Evolutionary conservation across 37 sponge, comb jelly and placozoan genomes (phyloP).

Genomic region (Ephydatia muelleri): DNA sequence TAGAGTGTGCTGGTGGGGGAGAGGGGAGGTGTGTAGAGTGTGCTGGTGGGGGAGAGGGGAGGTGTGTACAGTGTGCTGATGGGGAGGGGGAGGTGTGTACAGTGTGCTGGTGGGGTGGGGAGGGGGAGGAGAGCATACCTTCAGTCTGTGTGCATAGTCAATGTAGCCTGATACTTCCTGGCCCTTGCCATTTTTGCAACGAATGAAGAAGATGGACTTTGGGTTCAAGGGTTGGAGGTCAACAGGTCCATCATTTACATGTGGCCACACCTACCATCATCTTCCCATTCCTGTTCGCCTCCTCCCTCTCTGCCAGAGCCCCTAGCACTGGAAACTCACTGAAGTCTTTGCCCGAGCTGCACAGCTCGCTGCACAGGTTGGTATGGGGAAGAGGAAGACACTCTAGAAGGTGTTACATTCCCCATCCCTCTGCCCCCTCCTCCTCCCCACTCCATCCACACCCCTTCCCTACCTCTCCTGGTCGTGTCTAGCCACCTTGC

Average conservation of each 20-base stretch:
- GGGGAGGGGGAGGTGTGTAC: neutral
- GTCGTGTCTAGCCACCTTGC: constrained; percentile 82
- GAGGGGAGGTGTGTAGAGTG: too few relatives aligned
- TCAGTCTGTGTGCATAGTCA: constrained; percentile 94
- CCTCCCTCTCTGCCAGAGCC: constrained; percentile 93
- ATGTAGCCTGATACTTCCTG: constrained; percentile 98
- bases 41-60: too few relatives aligned
- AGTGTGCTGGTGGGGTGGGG: neutral
- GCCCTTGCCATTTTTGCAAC: constrained; percentile 83
- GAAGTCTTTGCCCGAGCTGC: constrained; percentile 78
- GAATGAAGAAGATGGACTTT: constrained; percentile 88
- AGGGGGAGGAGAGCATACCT: constrained; percentile 16
- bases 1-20: neutral
- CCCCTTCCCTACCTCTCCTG: constrained; percentile 76
- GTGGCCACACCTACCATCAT: constrained; percentile 74
- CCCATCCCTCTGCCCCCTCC: neutral
- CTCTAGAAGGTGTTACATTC: neutral
- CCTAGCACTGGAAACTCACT: constrained; percentile 71
- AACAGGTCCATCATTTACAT: neutral
- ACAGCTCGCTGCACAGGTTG: constrained; percentile 48
- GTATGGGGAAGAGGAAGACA: neutral
- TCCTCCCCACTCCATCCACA: too few relatives aligned
- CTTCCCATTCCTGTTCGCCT: constrained; percentile 94
- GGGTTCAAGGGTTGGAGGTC: neutral
- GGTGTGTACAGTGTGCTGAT: too few relatives aligned